Evolutionary conservation across 2,113 vertebrate genomes (phyloP).

Genomic region (Lagenorhynchus albirostris): DNA sequence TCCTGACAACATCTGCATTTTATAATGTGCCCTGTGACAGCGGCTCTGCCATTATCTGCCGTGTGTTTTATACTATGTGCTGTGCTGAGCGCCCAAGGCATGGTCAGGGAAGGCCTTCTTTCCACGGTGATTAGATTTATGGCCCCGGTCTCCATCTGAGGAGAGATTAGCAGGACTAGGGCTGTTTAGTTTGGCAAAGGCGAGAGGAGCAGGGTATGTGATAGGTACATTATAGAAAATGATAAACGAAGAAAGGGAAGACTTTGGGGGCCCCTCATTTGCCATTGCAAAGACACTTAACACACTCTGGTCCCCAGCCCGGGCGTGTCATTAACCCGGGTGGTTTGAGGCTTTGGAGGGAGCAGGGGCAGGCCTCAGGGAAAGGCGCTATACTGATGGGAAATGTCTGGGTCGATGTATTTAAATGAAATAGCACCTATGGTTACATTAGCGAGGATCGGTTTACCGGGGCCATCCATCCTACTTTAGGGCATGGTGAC

Average conservation of each 20-base stretch:
- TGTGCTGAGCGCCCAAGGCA: background rate
- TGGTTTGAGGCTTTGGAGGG: background rate
- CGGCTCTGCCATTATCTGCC: background rate
- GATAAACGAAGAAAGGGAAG: conserved; percentile 62
- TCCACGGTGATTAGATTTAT: conserved; percentile 57
- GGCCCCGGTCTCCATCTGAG: conserved; percentile 44
- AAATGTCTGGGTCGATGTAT: conserved; percentile 63
- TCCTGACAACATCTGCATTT: conserved; percentile 53
- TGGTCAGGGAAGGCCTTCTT: background rate
- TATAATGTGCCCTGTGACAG: background rate
- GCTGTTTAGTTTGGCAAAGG: conserved; percentile 74
- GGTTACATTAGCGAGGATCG: conserved; percentile 59
- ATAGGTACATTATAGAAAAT: conserved; percentile 68
- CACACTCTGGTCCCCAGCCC: background rate
- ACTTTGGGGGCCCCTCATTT: background rate
- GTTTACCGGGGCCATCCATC: conserved; percentile 70
- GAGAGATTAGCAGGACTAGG: conserved; percentile 61
- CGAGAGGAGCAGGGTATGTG: conserved; percentile 23
- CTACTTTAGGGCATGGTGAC: conserved; percentile 70
- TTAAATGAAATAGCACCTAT: conserved; percentile 71
- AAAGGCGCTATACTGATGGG: background rate
- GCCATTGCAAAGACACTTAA: conserved; percentile 32
- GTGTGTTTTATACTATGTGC: background rate
- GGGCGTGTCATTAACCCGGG: background rate
- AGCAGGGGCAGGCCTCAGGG: background rate